Percentiles rank a stretch among this genome's conserved stretches.
phyloP scores from a whole-genome alignment of 53 echinoderm and acorn worm genomes.

The Mesocentrotus franciscanus region DNA sequence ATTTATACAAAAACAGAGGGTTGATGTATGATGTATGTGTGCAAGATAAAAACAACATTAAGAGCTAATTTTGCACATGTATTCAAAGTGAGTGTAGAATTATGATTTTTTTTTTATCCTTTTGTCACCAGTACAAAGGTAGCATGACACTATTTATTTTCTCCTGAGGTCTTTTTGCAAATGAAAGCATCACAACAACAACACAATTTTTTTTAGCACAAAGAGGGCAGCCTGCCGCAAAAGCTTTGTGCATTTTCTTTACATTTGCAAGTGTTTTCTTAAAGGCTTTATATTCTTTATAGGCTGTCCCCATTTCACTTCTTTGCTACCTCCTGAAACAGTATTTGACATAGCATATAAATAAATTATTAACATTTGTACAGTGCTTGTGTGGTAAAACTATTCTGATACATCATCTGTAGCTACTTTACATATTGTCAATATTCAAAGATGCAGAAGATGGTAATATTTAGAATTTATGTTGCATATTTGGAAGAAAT shows the following conservation, averaged over 20 bases:
- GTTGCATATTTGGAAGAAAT: neutral
- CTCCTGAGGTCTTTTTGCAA: neutral
- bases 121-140: too few relatives aligned
- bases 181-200: neutral
- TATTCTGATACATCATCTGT: neutral
- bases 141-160: neutral
- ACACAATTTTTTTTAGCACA: neutral
- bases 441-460: neutral
- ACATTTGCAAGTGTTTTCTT: neutral
- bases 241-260: neutral
- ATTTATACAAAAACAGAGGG: too few relatives aligned
- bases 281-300: neutral
- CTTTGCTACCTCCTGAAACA: neutral
- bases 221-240: neutral
- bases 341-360: neutral
- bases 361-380: neutral
- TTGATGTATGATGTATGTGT: too few relatives aligned
- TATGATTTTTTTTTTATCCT: neutral
- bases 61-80: neutral
- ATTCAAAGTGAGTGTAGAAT: neutral
- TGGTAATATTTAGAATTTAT: neutral
- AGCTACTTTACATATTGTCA: neutral
- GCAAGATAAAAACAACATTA: too few relatives aligned
- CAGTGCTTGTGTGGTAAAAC: neutral
- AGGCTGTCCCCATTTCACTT: neutral